Percentiles rank a stretch among this genome's conserved stretches.
These are phyloP conservation scores for Heterodera schachtii DNA, from an alignment of 1,140 invertebrate genomes.

Conservation along the genomic window DNA sequence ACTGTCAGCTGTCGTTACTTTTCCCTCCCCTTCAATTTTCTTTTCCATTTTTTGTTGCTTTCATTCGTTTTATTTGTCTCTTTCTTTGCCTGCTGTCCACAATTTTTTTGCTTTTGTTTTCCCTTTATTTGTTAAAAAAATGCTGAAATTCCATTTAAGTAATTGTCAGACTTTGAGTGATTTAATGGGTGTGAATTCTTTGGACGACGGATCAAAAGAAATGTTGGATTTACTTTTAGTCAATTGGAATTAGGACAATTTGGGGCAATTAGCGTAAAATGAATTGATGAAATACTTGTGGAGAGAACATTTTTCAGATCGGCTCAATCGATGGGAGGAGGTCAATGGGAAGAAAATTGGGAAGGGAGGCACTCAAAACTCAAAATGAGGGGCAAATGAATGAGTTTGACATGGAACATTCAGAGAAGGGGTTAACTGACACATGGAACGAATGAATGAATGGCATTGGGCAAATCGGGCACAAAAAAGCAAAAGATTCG, in stretches of 20 bases:
- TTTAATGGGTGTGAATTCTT: too few relatives aligned
- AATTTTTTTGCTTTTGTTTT: too few relatives aligned
- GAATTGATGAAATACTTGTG: not conserved
- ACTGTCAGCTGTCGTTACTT: not conserved
- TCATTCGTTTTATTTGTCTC: not conserved
- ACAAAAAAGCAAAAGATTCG: not conserved
- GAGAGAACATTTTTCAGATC: not conserved
- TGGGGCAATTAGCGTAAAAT: not conserved
- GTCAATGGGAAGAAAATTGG: not conserved
- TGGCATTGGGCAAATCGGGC: not conserved
- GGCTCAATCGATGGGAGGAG: not conserved
- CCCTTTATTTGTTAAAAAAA: not conserved
- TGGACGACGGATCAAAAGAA: not conserved
- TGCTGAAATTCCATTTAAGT: not conserved
- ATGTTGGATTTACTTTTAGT: not conserved
- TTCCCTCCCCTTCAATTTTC: not conserved
- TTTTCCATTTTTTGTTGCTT: not conserved
- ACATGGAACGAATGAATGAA: not conserved
- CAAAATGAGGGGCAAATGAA: not conserved
- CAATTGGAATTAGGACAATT: not conserved
- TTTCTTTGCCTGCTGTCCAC: too few relatives aligned
- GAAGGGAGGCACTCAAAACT: too few relatives aligned
- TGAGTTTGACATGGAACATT: not conserved
- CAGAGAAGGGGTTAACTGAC: not conserved
- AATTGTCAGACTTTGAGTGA: not conserved